These are phyloP conservation scores for Gymnogyps californianus DNA, from an alignment of 2,113 vertebrate genomes.

Conservation along the genomic window DNA sequence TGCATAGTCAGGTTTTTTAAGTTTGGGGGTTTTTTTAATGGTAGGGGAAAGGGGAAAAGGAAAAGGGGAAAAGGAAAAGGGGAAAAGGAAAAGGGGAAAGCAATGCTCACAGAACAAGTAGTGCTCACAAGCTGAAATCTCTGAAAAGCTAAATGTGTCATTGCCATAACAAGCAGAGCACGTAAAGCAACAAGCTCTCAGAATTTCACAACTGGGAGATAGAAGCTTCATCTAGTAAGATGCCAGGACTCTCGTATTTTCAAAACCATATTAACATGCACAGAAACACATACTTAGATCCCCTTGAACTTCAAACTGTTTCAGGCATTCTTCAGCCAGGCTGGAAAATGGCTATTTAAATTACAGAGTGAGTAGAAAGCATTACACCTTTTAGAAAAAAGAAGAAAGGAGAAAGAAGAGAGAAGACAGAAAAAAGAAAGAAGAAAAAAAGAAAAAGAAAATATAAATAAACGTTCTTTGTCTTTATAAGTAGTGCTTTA, in stretches of 20 bases:
- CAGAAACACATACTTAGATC: neutral
- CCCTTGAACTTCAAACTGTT: neutral
- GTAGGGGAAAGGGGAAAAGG: neutral
- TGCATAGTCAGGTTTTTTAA: rapidly evolving
- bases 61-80: neutral
- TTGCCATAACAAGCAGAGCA: neutral
- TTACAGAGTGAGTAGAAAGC: neutral
- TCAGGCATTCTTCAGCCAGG: neutral
- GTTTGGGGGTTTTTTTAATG: neutral
- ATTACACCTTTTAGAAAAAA: neutral
- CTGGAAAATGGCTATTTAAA: neutral
- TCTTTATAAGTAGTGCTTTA: neutral
- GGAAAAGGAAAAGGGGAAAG: neutral
- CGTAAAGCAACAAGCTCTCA: neutral
- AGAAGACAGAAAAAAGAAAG: too few relatives aligned
- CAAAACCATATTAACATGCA: neutral
- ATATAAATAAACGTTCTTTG: too few relatives aligned
- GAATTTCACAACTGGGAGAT: neutral
- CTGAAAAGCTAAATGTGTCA: neutral
- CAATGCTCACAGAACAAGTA: neutral
- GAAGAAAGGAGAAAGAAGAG: neutral
- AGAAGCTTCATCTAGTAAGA: neutral
- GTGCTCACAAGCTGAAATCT: neutral
- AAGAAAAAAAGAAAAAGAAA: neutral
- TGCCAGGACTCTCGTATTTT: neutral